Base-by-base conservation (phyloP, 1,140 invertebrate species). In the Zaprionus ornatus region DNA sequence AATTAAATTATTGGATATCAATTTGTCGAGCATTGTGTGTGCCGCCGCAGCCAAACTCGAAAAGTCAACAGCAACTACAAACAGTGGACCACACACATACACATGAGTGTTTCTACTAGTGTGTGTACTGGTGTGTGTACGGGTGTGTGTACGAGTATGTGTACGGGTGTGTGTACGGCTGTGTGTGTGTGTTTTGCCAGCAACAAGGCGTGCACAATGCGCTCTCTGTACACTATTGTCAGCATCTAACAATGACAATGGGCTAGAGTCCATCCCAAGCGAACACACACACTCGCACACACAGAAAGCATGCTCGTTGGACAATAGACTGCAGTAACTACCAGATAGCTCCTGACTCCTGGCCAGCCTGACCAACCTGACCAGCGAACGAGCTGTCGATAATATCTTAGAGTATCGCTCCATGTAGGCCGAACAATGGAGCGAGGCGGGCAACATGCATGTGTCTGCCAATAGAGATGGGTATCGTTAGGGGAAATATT, bases 1-100 rank as follows among this genome's bases (percentile, higher is more conserved):
- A 91, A 88, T 88, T 91, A 87, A 88, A 91, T 91, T 91, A 91
- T 88, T 91, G 88, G 79, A 91, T 91, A 91, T 88, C 81, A 88
- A 91, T 82, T 90, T 90, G 82, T 79, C 57, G 19, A 27, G 66
- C 77, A 85, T 88, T 91, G 84, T 91, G 80, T 68, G 77, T 45
- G 40, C 40, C 45, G 19, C 45, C 73, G 60, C 64, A 69, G 79
- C 74, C 79, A 76, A 86, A 86, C 84, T 90, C 85, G 75, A 91
- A 91, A 91, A 91, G 88, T 91, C 88, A 88, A 91, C 88, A 87
- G 76, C 83, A 87, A 81, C 78, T 76, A 86, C 76, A 74, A 79
- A 70, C 59, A 79, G 68, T 23, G 23, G 40, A 42, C n/a, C 27
- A 70, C 50, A 63, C 32, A 50, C 61, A 60, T 23, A 42, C 21